phyloP scores from a whole-genome alignment of 2,113 vertebrate species.

The Mastomys natalensis region DNA sequence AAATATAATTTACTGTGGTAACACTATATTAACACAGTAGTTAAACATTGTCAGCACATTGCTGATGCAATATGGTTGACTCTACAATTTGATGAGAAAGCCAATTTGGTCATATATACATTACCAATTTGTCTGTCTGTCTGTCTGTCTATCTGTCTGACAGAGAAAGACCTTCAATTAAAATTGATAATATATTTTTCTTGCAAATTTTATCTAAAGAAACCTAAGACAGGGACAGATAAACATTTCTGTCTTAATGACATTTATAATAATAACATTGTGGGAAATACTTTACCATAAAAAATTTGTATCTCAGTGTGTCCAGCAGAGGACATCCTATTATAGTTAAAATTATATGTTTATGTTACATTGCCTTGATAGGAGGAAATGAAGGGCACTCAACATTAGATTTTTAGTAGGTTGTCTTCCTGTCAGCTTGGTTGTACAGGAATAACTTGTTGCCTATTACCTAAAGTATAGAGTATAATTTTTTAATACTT shows the following conservation, averaged over 20 bases:
- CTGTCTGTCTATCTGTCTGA: not conserved
- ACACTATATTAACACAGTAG: not conserved
- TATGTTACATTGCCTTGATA: not conserved
- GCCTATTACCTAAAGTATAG: not conserved
- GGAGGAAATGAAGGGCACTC: not conserved
- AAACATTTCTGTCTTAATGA: not conserved
- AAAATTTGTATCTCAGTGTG: not conserved
- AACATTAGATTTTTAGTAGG: not conserved
- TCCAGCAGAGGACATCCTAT: not conserved
- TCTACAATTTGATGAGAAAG: not conserved
- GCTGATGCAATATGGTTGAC: not conserved
- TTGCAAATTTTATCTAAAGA: not conserved
- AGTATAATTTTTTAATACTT: not conserved
- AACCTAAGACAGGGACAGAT: not conserved
- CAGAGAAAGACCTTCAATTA: not conserved
- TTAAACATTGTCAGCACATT: not conserved
- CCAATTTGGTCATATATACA: not conserved
- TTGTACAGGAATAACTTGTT: not conserved
- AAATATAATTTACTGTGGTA: not conserved
- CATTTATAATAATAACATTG: slow-evolving; percentile 41
- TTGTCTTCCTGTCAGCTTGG: not conserved
- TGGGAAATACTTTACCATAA: not conserved
- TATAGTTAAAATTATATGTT: slow-evolving; percentile 19
- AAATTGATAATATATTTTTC: not conserved
- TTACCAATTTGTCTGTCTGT: not conserved